Evolutionary conservation across 92 coral and sea anemone species (phyloP), one percentile per base, ranked within the genome.

Genomic region (Palythoa caribaeorum): DNA sequence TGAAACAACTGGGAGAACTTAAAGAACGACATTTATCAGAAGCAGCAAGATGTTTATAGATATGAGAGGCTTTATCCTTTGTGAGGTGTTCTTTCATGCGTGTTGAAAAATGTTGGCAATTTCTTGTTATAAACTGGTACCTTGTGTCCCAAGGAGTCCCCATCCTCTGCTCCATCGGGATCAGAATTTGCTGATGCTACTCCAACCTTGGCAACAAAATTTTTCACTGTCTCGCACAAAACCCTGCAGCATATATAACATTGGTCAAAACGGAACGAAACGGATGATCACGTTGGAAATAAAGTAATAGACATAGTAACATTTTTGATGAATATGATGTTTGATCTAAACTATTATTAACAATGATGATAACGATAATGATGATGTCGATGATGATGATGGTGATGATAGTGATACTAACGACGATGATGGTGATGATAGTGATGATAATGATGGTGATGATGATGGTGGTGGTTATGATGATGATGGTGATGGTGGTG

Each of bases 151-250:
- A 97, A 79, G 12, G 95, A 94, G 19, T 91, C 94, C 10, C 98
- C 96, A 9, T 93, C 97, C 11, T 92, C 89, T 14, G 92, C 96
- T 47, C 92, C 88, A 36, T 83, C 89, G 9, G 97, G 96, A 44
- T 97, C 98, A 48, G 94, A 93, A 47, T 86, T 94, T 7, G 94
- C 97, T 17, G 99, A 97, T 0, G 94, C 98, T 19, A 94, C 96
- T 11, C 97, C 99, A 84, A 97, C 97, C 80, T 94, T 97, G 47
- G 99, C 92, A 69, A 97, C 99, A 77, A 97, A 96, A 75, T 95
- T 95, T 83, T 94, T 97, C 44, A 97, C 99, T n/a, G 95, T 97
- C 83, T 96, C 99, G 80, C 99, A 97, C 84, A 97, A 79, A 7
- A 97, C 99, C 77, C 99, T 97, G 76, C 3, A 55, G 37, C 5